phyloP scores from a whole-genome alignment of 1,140 invertebrate species.

The Piezodorus guildinii region DNA sequence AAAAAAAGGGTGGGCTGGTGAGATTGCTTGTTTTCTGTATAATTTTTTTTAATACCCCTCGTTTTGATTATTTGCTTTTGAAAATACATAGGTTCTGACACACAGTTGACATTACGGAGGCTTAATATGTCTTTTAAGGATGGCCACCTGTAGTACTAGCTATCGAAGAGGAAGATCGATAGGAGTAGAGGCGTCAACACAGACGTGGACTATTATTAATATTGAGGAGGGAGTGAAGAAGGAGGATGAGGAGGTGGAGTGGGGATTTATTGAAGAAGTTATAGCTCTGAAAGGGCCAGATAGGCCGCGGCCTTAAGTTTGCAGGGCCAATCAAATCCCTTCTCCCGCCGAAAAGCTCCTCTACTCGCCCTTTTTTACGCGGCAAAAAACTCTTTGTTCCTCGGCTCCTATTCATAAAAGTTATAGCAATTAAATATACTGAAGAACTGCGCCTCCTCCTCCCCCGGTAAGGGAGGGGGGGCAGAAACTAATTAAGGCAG shows the following conservation, averaged over 20 bases:
- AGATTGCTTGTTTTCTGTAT: too few relatives aligned
- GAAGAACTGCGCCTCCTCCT: background rate
- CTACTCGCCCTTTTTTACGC: background rate
- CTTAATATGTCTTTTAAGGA: too few relatives aligned
- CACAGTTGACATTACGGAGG: too few relatives aligned
- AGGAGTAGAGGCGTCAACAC: background rate
- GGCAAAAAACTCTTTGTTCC: background rate
- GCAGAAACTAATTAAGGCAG: slow-evolving; percentile 6
- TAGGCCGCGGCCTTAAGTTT: slow-evolving; percentile 1
- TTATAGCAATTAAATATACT: background rate
- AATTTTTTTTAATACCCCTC: too few relatives aligned
- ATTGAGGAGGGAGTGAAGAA: background rate
- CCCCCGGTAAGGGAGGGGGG: background rate
- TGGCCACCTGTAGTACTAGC: background rate
- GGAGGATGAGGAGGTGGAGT: slow-evolving; percentile 4
- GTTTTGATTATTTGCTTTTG: too few relatives aligned
- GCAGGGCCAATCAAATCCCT: slow-evolving; percentile 3
- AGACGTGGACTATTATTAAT: background rate
- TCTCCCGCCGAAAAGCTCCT: background rate
- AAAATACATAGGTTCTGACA: too few relatives aligned
- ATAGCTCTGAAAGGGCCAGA: background rate
- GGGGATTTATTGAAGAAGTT: slow-evolving; percentile 7
- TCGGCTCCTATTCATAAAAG: background rate
- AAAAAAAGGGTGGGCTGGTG: too few relatives aligned
- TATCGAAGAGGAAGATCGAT: background rate